These are phyloP conservation scores for Tenthredo scrophulariae DNA, from an alignment of 2,888 invertebrate species.

Conservation along the genomic window DNA sequence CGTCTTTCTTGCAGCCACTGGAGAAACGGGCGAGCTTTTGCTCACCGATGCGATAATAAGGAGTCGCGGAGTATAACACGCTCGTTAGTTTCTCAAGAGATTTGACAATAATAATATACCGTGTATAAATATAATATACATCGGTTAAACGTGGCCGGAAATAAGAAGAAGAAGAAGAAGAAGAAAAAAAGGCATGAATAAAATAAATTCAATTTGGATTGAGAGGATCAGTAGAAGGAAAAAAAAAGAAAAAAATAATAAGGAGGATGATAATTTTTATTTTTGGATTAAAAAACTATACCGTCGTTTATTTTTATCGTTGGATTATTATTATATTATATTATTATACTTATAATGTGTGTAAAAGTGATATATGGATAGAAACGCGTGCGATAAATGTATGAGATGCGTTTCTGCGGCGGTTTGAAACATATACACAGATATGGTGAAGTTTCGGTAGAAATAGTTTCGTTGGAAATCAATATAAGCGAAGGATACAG, in stretches of 20 bases:
- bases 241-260: not conserved
- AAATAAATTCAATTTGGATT: not conserved
- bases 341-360: no score
- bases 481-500: conserved; percentile 43
- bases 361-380: no score
- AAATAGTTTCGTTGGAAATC: conserved; percentile 54
- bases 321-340: no score
- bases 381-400: not conserved
- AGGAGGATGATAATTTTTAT: not conserved
- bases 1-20: not conserved
- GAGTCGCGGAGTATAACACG: conserved; percentile 5
- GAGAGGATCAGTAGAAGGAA: not conserved
- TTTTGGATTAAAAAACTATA: not conserved
- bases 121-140: not conserved
- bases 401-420: not conserved
- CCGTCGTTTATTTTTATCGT: no score
- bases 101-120: not conserved
- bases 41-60: conserved; percentile 24
- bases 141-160: not conserved
- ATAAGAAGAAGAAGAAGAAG: not conserved
- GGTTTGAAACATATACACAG: not conserved
- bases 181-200: not conserved
- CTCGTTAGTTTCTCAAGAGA: conserved; percentile 18
- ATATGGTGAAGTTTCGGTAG: conserved; percentile 40
- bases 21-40: not conserved